Evolutionary conservation across 2,888 invertebrate genomes (phyloP).

Genomic region (Steromphala cineraria): DNA sequence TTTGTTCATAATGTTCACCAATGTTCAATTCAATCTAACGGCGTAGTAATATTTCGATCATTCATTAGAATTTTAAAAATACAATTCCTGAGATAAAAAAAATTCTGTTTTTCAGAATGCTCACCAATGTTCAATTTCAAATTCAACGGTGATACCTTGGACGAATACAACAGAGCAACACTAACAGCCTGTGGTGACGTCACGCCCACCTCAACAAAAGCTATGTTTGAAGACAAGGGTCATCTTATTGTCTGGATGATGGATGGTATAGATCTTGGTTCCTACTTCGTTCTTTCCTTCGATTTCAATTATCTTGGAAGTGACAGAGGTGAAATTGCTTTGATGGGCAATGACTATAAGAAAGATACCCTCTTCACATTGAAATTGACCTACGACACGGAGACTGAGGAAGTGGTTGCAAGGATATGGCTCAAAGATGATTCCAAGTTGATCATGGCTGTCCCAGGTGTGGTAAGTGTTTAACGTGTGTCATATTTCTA

Average conservation of each 20-base stretch:
- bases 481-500: too few species aligned
- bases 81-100: too few species aligned
- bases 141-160: slow-evolving; percentile 52
- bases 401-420: slow-evolving; percentile 36
- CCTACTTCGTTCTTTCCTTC: slow-evolving; percentile 49
- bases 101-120: slow-evolving; percentile 37
- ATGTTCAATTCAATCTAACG: too few species aligned
- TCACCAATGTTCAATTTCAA: slow-evolving; percentile 52
- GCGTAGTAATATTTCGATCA: too few species aligned
- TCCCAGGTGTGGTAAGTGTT: slow-evolving; percentile 50
- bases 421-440: slow-evolving; percentile 48
- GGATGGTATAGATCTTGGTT: slow-evolving; percentile 51
- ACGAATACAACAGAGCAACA: slow-evolving; percentile 48
- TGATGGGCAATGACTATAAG: slow-evolving; percentile 48
- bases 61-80: too few species aligned
- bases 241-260: slow-evolving; percentile 49
- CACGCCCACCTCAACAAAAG: slow-evolving; percentile 45
- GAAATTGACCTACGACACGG: slow-evolving; percentile 46
- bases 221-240: slow-evolving; percentile 50
- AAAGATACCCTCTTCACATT: slow-evolving; percentile 40
- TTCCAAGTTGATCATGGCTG: slow-evolving; percentile 36
- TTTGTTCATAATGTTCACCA: too few species aligned
- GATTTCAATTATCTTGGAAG: slow-evolving; percentile 46
- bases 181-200: slow-evolving; percentile 47
- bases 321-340: slow-evolving; percentile 45